phyloP scores from a whole-genome alignment of 2,797 vertebrate species.

The Hemitrygon akajei region DNA sequence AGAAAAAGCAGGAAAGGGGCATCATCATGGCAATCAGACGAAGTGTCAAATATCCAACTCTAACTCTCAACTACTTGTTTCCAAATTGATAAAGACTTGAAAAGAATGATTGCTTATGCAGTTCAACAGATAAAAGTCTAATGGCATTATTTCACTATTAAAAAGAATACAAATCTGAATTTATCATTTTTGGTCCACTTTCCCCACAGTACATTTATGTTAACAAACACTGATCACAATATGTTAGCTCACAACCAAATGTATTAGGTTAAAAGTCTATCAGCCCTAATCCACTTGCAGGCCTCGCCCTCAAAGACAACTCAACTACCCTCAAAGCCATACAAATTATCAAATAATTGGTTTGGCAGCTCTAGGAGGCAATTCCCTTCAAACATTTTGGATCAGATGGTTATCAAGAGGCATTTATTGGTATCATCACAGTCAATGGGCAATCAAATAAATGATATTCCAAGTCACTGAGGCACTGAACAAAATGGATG shows the following conservation, averaged over 20 bases:
- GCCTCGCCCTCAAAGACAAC: neutral
- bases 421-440: neutral
- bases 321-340: neutral
- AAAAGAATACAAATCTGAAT: too few species aligned
- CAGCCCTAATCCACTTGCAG: neutral
- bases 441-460: neutral
- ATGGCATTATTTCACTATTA: too few species aligned
- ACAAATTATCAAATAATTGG: neutral
- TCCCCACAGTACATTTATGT: too few species aligned
- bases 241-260: neutral
- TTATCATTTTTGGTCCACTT: too few species aligned
- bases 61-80: too few species aligned
- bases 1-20: too few species aligned
- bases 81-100: too few species aligned
- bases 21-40: too few species aligned
- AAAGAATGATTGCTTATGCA: too few species aligned
- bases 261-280: neutral
- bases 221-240: too few species aligned
- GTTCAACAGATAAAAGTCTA: too few species aligned
- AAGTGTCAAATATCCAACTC: too few species aligned
- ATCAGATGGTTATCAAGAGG: neutral
- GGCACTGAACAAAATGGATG: neutral
- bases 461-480: neutral
- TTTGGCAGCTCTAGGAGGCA: neutral
- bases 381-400: neutral